Base-by-base conservation (phyloP, 2,797 vertebrate genomes). In the Anguilla obscura region DNA sequence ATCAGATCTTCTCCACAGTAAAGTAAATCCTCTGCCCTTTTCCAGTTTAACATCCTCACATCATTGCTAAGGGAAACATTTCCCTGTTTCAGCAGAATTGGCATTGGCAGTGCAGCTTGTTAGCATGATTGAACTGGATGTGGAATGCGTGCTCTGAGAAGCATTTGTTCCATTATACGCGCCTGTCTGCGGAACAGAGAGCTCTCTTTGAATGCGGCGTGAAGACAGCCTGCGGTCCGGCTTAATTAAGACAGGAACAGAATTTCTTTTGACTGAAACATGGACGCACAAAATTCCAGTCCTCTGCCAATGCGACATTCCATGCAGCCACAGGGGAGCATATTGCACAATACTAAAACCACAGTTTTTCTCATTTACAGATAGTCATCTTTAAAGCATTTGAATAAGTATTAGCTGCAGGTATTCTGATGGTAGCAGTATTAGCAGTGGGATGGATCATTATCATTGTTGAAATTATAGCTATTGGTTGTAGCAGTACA, bases 101-200 rank as follows among this genome's bases (percentile, higher is more conserved):
- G 58, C 85, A 85, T 60, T 86, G 88, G 52, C 71, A 60, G 84
- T 40, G 85, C 79, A n/a, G 54, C 87, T 88, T 83, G 56, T 86
- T 88, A 89, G 24, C 21, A 18, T 52, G 14, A 50, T 45, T n/a
- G 8, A 45, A 18, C 52, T 48, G 21, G 56, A 83, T 45, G 27
- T 71, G 84, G 88, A 89, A 90, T 89, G 87, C 45, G 27, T 30
- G 56, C 45, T 84, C 87, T 60, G 48, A 71, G 63, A 86, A 74
- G 36, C 66, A 88, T 89, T 33, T 80, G 40, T 48, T 84, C 50
- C 16, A 60, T 76, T 56, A 52, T n/a, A 52, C 54, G 83, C 86
- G 18, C 40, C 40, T 50, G 45, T 50, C 79, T 50, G 45, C 45
- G 24, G 83, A 58, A 84, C 0, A 63, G 52, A 54, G 0, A 24